These are phyloP conservation scores for Eptesicus fuscus DNA, from an alignment of 2,113 vertebrate genomes.

Conservation along the genomic window DNA sequence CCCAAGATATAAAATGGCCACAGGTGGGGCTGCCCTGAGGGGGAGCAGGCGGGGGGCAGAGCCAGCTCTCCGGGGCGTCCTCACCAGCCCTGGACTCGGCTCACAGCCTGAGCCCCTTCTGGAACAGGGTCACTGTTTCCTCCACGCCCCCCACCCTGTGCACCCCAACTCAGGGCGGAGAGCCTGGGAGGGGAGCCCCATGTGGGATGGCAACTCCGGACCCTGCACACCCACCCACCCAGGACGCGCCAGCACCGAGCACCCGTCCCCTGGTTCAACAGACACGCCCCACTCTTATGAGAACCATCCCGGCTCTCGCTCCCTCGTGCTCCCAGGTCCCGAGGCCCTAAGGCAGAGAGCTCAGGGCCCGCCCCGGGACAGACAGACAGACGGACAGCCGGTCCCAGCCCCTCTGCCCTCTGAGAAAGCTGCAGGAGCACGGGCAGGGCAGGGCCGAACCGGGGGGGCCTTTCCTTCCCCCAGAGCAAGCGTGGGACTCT, in stretches of 20 bases:
- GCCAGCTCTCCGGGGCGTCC: not conserved
- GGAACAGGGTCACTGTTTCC: not conserved
- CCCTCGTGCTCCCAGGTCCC: not conserved
- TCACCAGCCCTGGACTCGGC: not conserved
- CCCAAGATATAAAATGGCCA: not conserved
- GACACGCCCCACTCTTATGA: not conserved
- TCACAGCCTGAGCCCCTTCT: not conserved
- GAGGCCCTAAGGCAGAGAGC: not conserved
- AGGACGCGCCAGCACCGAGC: not conserved
- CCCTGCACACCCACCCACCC: not conserved
- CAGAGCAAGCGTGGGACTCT: not conserved
- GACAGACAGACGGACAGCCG: too few relatives aligned
- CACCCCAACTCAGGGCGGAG: not conserved
- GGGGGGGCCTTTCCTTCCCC: not conserved
- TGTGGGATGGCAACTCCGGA: not conserved
- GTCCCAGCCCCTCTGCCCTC: not conserved
- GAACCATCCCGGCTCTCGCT: not conserved
- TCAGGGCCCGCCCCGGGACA: not conserved
- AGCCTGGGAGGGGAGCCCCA: not conserved
- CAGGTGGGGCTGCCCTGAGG: not conserved
- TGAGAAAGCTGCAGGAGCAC: not conserved
- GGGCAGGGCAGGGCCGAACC: not conserved
- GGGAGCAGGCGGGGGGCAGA: rapidly evolving
- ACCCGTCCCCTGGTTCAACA: too few relatives aligned
- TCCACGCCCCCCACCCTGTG: not conserved